Percentiles rank a stretch among this genome's conserved stretches.
These are phyloP conservation scores for Gila orcuttii DNA, from an alignment of 2,113 vertebrate species.

Conservation along the genomic window DNA sequence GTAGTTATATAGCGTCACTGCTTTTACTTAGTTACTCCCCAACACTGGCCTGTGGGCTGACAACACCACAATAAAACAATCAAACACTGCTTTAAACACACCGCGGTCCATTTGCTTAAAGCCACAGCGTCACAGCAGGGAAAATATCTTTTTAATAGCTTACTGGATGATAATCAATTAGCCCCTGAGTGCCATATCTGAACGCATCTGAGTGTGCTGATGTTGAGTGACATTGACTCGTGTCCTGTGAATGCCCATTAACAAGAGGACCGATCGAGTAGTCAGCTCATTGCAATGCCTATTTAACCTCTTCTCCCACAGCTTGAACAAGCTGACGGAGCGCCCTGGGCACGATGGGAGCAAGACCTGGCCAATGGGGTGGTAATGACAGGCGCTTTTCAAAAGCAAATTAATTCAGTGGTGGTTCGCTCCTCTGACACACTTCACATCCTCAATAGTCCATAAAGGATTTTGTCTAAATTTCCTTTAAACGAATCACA, in stretches of 20 bases:
- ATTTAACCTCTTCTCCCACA: conserved; percentile 36
- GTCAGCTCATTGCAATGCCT: conserved; percentile 35
- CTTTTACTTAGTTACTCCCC: background rate
- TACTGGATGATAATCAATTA: conserved; percentile 43
- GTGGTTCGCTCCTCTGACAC: conserved; percentile 24
- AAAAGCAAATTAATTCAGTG: conserved; percentile 21
- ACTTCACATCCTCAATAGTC: conserved; percentile 7
- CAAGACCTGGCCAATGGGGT: conserved; percentile 6
- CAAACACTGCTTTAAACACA: conserved; percentile 34
- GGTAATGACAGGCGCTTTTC: conserved; percentile 30
- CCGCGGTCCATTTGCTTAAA: conserved; percentile 27
- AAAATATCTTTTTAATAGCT: conserved; percentile 47
- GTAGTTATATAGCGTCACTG: background rate
- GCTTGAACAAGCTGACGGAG: conserved; percentile 32
- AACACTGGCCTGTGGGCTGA: conserved; percentile 3
- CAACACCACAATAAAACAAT: conserved; percentile 3
- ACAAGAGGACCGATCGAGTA: conserved; percentile 15
- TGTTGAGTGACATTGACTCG: conserved; percentile 36
- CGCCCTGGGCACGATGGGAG: background rate
- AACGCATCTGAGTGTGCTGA: background rate
- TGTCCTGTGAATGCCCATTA: conserved; percentile 40
- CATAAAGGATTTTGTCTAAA: conserved; percentile 17
- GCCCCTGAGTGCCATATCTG: conserved; percentile 11
- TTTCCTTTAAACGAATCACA: conserved; percentile 33
- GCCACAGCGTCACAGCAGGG: conserved; percentile 10